These are phyloP conservation scores for Cheilosia scutellata DNA, from an alignment of 2,888 invertebrate species.

Conservation along the genomic window DNA sequence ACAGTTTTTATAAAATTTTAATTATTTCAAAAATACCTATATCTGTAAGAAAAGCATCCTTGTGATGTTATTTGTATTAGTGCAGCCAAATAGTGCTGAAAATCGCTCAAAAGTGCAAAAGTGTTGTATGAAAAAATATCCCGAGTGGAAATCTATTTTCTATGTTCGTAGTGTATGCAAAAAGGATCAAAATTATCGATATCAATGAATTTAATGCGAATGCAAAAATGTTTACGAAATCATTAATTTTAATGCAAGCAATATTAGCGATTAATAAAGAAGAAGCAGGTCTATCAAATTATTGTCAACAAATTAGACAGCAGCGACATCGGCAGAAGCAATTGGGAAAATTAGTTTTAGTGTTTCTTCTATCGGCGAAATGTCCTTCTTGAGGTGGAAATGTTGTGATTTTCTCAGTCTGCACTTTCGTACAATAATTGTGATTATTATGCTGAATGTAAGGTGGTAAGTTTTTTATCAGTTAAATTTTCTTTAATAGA, in stretches of 20 bases:
- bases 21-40: too few relatives aligned
- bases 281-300: conserved; percentile 11
- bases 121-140: conserved; percentile 32
- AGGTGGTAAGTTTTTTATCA: conserved; percentile 63
- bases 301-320: conserved; percentile 38
- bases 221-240: conserved; percentile 71
- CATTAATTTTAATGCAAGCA: conserved; percentile 56
- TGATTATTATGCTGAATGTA: conserved; percentile 72
- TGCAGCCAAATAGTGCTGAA: conserved; percentile 38
- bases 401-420: conserved; percentile 67
- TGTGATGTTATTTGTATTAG: conserved; percentile 37
- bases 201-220: conserved; percentile 67
- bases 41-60: background rate
- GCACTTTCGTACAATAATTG: conserved; percentile 67
- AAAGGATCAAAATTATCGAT: conserved; percentile 32
- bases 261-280: conserved; percentile 53
- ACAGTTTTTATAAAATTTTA: background rate
- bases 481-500: too few relatives aligned
- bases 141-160: conserved; percentile 13
- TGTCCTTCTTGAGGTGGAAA: conserved; percentile 74
- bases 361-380: conserved; percentile 68
- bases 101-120: conserved; percentile 38
- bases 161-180: conserved; percentile 32
- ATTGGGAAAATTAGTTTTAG: conserved; percentile 51
- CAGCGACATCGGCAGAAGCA: conserved; percentile 38